Base-by-base conservation (phyloP, 2,888 invertebrate genomes). In the Incurvaria masculella region DNA sequence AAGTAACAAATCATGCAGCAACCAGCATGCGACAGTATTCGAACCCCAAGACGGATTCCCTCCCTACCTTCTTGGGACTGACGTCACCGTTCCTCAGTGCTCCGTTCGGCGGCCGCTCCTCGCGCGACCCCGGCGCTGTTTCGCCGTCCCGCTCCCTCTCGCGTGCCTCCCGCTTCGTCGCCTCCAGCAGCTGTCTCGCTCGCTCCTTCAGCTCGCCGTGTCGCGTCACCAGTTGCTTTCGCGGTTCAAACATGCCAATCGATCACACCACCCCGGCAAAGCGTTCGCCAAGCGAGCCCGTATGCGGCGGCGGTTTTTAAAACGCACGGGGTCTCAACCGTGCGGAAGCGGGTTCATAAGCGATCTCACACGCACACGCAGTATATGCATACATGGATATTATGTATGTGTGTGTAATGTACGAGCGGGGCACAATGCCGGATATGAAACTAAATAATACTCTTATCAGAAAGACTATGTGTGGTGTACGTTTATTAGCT, bases 141-240 rank as follows among this genome's bases (percentile, higher is more conserved):
- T n/a, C n/a, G n/a, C n/a, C n/a, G n/a, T n/a, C n/a, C n/a, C n/a
- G n/a, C 46, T 71, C 74, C 57, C 72, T 76, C 53, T 76, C 79
- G 48, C 76, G 72, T 59, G 84, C 83, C 57, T 89, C 89, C 46
- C 83, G 72, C 66, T 87, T 85, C 17, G 91, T 87, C 58, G 90
- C 89, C 62, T 92, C 91, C 57, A 94, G 80, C 66, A 94, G 81
- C 66, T 88, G 84, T 66, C 89, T 84, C 57, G 93, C 93, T 72
- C 89, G 78, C 78, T 92, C 91, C 67, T 90, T 86, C 59, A 94
- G 80, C 73, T 93, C 91, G 59, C 90, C 89, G 64, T 92, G 91
- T 48, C 92, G 84, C 57, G 88, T 87, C 62, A 88, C 76, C 65
- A 88, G 76, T 75, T 87, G 85, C 89, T 89, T 74, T 66, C 61